Percentiles rank a stretch among this genome's conserved stretches.
phyloP scores from a whole-genome alignment of 2,888 invertebrate species.

The Drosophila melanosoma region DNA sequence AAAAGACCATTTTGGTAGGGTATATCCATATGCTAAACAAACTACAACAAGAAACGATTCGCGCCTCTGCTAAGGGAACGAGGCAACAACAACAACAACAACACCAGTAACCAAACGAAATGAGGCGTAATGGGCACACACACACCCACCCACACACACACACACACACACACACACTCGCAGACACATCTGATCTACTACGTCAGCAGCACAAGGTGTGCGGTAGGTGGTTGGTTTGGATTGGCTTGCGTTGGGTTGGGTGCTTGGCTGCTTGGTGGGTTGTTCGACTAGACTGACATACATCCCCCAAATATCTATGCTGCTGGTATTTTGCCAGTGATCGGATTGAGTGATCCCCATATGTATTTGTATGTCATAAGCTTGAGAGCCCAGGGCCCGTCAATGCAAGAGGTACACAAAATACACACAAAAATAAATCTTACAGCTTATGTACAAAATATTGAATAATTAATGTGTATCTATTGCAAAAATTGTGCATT shows the following conservation, averaged over 20 bases:
- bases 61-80: constrained; percentile 67
- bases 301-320: constrained; percentile 18
- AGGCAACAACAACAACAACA: constrained; percentile 22
- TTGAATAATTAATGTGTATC: not conserved
- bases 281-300: constrained; percentile 33
- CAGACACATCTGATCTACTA: constrained; percentile 25
- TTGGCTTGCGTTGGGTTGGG: constrained; percentile 7
- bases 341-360: constrained; percentile 36
- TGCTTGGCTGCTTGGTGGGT: constrained; percentile 13
- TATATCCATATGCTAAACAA: constrained; percentile 46
- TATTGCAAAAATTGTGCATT: not conserved
- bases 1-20: constrained; percentile 1
- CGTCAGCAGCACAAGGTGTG: constrained; percentile 58
- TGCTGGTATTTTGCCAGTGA: constrained; percentile 54
- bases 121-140: constrained; percentile 66
- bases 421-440: not conserved
- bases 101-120: constrained; percentile 39
- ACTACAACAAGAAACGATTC: constrained; percentile 38
- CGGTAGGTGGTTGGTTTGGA: constrained; percentile 35
- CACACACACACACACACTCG: constrained; percentile 24
- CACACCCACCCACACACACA: constrained; percentile 39
- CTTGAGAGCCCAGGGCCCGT: constrained; percentile 35
- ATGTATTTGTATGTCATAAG: constrained; percentile 1
- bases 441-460: not conserved
- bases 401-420: not conserved